Conservation (phyloP, 2,888 invertebrate genomes). For the Hipparchia sbordonii region DNA sequence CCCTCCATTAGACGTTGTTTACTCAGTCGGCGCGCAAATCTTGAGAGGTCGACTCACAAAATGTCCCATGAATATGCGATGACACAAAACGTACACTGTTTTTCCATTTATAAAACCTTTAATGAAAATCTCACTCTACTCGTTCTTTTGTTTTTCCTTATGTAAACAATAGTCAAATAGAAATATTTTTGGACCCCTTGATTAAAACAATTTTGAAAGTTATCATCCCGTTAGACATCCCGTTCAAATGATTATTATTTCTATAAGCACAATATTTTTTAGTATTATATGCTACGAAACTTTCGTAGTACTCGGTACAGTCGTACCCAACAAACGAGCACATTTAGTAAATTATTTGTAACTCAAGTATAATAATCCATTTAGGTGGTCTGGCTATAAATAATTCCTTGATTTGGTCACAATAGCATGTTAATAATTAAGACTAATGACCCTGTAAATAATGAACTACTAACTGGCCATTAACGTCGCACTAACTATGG, state of each 20-base stretch:
- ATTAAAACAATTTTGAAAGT: not conserved
- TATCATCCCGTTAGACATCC: no score
- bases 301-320: not conserved
- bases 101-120: conserved; percentile 77
- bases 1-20: conserved; percentile 81
- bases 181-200: not conserved
- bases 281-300: no score
- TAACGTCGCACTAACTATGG: conserved; percentile 24
- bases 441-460: conserved; percentile 31
- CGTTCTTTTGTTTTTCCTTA: conserved; percentile 34
- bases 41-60: conserved; percentile 81
- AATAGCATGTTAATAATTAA: conserved; percentile 30
- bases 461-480: conserved; percentile 30
- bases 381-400: conserved; percentile 7
- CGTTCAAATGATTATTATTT: no score
- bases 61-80: conserved; percentile 82
- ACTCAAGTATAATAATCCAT: conserved; percentile 8
- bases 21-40: conserved; percentile 77
- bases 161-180: conserved; percentile 4
- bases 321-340: not conserved
- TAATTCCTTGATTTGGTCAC: conserved; percentile 22
- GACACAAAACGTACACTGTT: conserved; percentile 81
- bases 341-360: conserved; percentile 2
- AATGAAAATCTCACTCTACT: conserved; percentile 76
- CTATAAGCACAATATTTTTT: no score